These are phyloP conservation scores for Anoplolepis gracilipes DNA, from an alignment of 1,140 invertebrate genomes.

Conservation along the genomic window DNA sequence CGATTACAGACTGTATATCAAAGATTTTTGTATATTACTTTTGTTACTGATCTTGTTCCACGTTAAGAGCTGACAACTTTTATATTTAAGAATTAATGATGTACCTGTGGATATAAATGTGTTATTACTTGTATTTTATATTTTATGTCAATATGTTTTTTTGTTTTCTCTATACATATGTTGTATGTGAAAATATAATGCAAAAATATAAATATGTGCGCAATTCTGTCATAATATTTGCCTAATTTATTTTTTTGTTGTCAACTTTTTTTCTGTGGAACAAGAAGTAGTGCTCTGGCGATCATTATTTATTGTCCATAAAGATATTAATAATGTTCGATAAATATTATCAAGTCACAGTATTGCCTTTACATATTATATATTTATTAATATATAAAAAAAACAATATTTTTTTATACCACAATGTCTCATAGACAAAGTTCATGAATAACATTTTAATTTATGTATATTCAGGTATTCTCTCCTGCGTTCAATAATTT, in stretches of 20 bases:
- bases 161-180: background rate
- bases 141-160: conserved; percentile 9
- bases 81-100: conserved; percentile 26
- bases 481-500: background rate
- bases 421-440: background rate
- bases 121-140: conserved; percentile 30
- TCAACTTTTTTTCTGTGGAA: conserved; percentile 50
- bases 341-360: background rate
- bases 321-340: background rate
- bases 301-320: conserved; percentile 37
- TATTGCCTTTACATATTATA: conserved; percentile 32
- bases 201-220: conserved; percentile 37
- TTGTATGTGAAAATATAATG: conserved; percentile 26
- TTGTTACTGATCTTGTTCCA: conserved; percentile 64
- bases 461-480: background rate
- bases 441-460: background rate
- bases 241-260: conserved; percentile 1
- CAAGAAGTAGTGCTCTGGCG: conserved; percentile 34
- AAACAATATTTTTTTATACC: background rate
- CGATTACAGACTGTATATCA: conserved; percentile 51
- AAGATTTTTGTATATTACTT: conserved; percentile 57
- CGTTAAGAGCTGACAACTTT: conserved; percentile 53
- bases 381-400: background rate
- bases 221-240: background rate
- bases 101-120: conserved; percentile 18